These are phyloP conservation scores for Erethizon dorsatum DNA, from an alignment of 2,797 vertebrate species.

Conservation along the genomic window DNA sequence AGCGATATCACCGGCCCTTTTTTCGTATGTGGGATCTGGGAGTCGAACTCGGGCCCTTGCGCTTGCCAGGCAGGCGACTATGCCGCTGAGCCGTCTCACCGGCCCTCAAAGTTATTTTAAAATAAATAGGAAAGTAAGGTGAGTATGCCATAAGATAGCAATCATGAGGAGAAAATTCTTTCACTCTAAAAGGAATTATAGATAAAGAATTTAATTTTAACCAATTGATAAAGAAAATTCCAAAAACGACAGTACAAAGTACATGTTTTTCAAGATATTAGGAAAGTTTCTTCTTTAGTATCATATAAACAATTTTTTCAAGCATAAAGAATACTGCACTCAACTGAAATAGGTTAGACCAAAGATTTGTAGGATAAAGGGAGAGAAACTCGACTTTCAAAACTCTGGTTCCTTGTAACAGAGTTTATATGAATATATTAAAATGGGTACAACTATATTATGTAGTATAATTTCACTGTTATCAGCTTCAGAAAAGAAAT, in stretches of 20 bases:
- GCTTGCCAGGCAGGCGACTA: no score
- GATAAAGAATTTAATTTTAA: constrained; percentile 5
- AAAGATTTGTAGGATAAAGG: not conserved
- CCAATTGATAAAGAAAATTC: not conserved
- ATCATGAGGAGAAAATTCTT: not conserved
- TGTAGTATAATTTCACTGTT: not conserved
- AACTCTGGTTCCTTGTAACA: not conserved
- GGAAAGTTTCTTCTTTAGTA: not conserved
- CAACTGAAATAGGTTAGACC: not conserved
- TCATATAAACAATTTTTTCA: constrained; percentile 25
- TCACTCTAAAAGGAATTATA: not conserved
- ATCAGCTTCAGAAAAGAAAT: not conserved
- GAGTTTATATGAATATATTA: not conserved
- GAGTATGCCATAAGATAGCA: not conserved
- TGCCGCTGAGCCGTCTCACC: no score
- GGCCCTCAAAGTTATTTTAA: not conserved
- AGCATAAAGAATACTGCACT: not conserved
- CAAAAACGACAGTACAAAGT: not conserved
- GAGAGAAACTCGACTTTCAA: not conserved
- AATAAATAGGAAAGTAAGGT: constrained; percentile 47
- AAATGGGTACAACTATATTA: not conserved
- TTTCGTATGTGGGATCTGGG: no score
- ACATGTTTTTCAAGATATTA: not conserved
- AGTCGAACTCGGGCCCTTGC: no score
- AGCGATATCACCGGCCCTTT: no score